Evolutionary conservation across 1,140 invertebrate species (phyloP).

Genomic region (Drosophila persimilis): DNA sequence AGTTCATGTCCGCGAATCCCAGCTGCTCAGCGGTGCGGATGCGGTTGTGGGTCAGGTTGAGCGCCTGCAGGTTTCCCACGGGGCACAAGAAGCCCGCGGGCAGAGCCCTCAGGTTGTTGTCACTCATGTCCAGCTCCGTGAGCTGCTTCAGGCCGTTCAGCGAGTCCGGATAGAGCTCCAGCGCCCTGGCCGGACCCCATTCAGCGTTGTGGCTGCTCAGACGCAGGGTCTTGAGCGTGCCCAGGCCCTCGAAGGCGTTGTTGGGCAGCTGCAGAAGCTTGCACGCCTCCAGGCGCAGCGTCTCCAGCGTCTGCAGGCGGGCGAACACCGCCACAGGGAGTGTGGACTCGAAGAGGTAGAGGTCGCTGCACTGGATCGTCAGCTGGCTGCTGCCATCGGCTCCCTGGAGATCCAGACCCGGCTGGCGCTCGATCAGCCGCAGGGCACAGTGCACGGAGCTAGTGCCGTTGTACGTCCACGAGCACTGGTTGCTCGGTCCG

Average conservation of each 20-base stretch:
- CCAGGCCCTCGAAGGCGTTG: constrained; percentile 90
- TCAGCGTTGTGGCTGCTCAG: constrained; percentile 90
- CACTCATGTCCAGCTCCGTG: constrained; percentile 90
- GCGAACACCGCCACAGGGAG: constrained; percentile 89
- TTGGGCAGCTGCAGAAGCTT: constrained; percentile 90
- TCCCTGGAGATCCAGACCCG: constrained; percentile 86
- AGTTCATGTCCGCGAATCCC: constrained; percentile 86
- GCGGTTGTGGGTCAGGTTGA: constrained; percentile 93
- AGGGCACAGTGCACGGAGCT: constrained; percentile 87
- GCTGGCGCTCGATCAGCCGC: constrained; percentile 87
- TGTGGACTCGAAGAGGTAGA: constrained; percentile 91
- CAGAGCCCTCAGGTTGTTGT: constrained; percentile 91
- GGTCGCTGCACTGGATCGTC: constrained; percentile 89
- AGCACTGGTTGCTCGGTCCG: constrained; percentile 83
- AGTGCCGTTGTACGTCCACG: constrained; percentile 86
- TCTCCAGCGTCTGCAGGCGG: constrained; percentile 88
- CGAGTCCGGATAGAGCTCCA: constrained; percentile 88
- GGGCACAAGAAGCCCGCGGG: constrained; percentile 90
- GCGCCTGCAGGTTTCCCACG: constrained; percentile 89
- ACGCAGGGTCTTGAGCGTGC: constrained; percentile 88
- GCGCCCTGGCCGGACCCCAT: constrained; percentile 88
- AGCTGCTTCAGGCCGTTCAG: constrained; percentile 90
- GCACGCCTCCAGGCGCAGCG: constrained; percentile 90
- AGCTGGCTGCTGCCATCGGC: constrained; percentile 88
- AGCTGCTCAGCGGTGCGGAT: constrained; percentile 89